phyloP scores from a whole-genome alignment of 2,797 vertebrate genomes.

The Betta splendens region DNA sequence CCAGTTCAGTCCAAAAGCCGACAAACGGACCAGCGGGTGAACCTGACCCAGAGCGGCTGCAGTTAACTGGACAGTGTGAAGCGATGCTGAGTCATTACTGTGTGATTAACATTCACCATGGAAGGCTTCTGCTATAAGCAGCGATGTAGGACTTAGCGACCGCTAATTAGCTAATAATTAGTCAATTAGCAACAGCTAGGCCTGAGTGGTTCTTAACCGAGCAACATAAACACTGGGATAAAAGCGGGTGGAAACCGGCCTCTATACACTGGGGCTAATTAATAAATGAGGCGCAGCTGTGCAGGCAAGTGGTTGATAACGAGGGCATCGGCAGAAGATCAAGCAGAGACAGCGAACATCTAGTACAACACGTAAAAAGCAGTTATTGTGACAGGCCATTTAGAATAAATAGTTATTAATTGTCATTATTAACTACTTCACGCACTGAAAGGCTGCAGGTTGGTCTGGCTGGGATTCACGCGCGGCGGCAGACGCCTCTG shows the following conservation, averaged over 20 bases:
- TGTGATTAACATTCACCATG: neutral
- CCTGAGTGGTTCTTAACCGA: slow-evolving; percentile 9
- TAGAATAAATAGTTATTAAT: no score
- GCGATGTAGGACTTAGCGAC: slow-evolving; percentile 5
- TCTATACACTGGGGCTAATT: slow-evolving; percentile 35
- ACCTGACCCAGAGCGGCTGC: no score
- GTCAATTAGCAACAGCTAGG: slow-evolving; percentile 9
- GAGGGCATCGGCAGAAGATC: slow-evolving; percentile 11
- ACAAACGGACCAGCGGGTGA: no score
- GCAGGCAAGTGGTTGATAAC: slow-evolving; percentile 34
- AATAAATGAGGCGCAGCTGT: slow-evolving; percentile 48
- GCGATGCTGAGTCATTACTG: neutral
- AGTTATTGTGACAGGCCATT: no score
- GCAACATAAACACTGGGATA: slow-evolving; percentile 21
- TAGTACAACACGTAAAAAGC: neutral
- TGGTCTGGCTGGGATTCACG: no score
- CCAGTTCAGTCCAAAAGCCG: no score
- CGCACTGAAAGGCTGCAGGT: neutral
- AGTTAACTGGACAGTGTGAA: no score
- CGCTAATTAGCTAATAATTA: slow-evolving; percentile 7
- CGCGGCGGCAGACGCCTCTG: no score
- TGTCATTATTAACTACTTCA: neutral
- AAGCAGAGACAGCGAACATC: slow-evolving; percentile 1
- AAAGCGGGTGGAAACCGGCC: slow-evolving; percentile 27
- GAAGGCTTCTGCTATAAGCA: neutral